Conservation (phyloP, 2,797 vertebrate genomes). For the Parambassis ranga region DNA sequence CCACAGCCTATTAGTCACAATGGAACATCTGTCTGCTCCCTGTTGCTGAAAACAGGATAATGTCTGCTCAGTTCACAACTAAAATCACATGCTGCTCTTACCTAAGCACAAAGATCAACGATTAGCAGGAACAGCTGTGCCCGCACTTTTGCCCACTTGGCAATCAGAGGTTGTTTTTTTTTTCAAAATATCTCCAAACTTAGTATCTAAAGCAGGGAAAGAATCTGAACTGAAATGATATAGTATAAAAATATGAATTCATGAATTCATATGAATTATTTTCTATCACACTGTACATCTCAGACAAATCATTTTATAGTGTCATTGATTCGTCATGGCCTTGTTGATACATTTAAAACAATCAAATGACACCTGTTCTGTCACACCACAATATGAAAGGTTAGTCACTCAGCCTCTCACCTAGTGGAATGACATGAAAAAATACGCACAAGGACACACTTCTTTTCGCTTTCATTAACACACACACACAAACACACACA, state of each 20-base stretch:
- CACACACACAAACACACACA: not conserved
- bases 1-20: not conserved
- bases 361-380: not conserved
- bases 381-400: not conserved
- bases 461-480: not conserved
- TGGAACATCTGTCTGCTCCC: not conserved
- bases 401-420: too few species aligned
- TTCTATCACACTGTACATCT: too few species aligned
- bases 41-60: not conserved
- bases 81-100: conserved; percentile 31
- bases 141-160: conserved; percentile 47
- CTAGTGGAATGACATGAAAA: too few species aligned
- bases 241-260: not conserved
- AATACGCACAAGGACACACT: not conserved
- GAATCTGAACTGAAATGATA: not conserved
- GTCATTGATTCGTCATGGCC: too few species aligned
- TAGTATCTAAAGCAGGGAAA: not conserved
- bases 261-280: not conserved
- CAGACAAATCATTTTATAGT: too few species aligned
- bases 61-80: conserved; percentile 2
- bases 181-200: not conserved
- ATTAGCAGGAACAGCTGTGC: conserved; percentile 19
- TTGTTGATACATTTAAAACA: too few species aligned
- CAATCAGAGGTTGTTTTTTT: too few species aligned
- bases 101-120: not conserved